These are phyloP conservation scores for Camptogramma bilineatum DNA, from an alignment of 2,888 invertebrate genomes.

Conservation along the genomic window DNA sequence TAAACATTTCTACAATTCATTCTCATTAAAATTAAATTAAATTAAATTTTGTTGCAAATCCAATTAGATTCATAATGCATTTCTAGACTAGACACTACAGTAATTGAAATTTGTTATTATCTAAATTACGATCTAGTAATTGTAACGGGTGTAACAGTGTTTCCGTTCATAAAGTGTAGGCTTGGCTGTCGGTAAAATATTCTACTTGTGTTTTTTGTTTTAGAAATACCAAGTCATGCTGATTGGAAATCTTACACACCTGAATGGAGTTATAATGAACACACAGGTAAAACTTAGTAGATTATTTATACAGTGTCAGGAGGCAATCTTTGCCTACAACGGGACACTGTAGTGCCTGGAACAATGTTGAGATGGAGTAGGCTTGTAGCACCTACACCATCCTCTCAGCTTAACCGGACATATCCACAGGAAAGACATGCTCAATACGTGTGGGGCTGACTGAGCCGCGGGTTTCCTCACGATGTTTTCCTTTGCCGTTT, in stretches of 20 bases:
- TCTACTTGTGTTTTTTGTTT: conserved; percentile 41
- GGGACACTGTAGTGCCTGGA: too few species aligned
- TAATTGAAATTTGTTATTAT: not conserved
- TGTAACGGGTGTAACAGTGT: not conserved
- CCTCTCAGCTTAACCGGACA: too few species aligned
- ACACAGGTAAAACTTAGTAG: conserved; percentile 17
- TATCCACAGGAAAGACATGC: too few species aligned
- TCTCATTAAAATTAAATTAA: conserved; percentile 28
- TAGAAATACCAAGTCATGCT: conserved; percentile 41
- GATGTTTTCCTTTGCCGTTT: too few species aligned
- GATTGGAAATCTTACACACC: conserved; percentile 51
- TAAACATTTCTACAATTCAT: too few species aligned
- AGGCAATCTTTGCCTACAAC: too few species aligned
- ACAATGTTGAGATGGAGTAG: too few species aligned
- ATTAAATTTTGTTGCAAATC: conserved; percentile 59
- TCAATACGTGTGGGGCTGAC: too few species aligned
- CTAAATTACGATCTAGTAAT: not conserved
- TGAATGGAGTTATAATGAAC: conserved; percentile 44
- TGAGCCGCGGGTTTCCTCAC: too few species aligned
- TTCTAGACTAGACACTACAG: not conserved
- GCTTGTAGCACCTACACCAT: too few species aligned
- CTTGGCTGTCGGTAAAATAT: not conserved
- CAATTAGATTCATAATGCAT: conserved; percentile 31
- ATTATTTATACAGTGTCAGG: too few species aligned
- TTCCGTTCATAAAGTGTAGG: not conserved